A percentile compares a stretch with the other conserved stretches of the same genome.
Evolutionary conservation across 2,888 invertebrate genomes (phyloP).

Genomic region (Aromia moschata): DNA sequence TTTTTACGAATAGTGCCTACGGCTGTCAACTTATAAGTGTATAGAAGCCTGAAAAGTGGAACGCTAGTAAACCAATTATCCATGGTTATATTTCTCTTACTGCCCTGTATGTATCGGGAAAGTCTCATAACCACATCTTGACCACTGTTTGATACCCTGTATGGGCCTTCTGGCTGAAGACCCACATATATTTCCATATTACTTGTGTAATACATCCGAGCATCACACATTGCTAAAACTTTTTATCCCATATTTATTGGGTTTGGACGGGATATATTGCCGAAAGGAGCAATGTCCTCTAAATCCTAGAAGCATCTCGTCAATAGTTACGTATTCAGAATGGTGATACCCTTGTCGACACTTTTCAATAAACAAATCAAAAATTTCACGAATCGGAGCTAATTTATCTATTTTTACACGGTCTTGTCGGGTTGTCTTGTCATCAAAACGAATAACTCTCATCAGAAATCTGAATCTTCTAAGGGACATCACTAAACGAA

Average conservation of each 20-base stretch:
- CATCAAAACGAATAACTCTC: slow-evolving; percentile 21
- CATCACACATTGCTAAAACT: slow-evolving; percentile 26
- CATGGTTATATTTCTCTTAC: slow-evolving; percentile 25
- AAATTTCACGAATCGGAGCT: slow-evolving; percentile 13
- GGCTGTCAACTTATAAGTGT: not conserved
- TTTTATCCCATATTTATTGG: slow-evolving; percentile 22
- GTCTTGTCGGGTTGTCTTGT: slow-evolving; percentile 12
- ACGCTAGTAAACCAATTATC: slow-evolving; percentile 32
- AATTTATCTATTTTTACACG: slow-evolving; percentile 14
- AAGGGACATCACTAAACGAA: slow-evolving; percentile 1
- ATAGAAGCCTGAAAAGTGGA: not conserved
- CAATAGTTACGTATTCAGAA: slow-evolving; percentile 1
- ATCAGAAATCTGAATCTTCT: slow-evolving; percentile 17
- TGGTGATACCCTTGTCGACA: not conserved
- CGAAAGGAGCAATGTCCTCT: not conserved
- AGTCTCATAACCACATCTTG: slow-evolving; percentile 19
- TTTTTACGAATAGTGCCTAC: slow-evolving; percentile 7
- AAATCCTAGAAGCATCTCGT: not conserved
- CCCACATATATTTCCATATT: slow-evolving; percentile 31
- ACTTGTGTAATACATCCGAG: slow-evolving; percentile 19
- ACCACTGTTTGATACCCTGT: not conserved
- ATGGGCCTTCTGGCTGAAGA: slow-evolving; percentile 28
- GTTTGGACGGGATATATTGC: slow-evolving; percentile 4
- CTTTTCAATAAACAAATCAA: slow-evolving; percentile 6
- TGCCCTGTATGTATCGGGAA: slow-evolving; percentile 10